Evolutionary conservation across 2,113 vertebrate species (phyloP).

Genomic region (Phycodurus eques): DNA sequence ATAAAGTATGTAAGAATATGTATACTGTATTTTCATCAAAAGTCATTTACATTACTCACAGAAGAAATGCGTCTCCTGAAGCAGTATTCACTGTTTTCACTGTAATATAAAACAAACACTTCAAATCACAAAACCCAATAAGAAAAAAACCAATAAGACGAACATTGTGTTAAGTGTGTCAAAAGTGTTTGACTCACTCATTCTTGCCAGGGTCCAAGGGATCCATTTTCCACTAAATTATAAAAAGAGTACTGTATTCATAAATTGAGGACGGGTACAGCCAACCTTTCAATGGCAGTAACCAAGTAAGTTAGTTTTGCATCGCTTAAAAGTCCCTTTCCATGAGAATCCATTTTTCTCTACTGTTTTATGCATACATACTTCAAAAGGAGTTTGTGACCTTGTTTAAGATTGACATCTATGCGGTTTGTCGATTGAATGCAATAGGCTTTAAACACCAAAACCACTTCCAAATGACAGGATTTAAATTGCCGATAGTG

Average conservation of each 20-base stretch:
- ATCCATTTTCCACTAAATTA: slow-evolving; percentile 56
- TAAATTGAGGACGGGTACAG: no score
- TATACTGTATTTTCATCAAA: background rate
- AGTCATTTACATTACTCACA: slow-evolving; percentile 45
- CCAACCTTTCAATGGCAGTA: background rate
- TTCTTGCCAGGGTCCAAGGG: slow-evolving; percentile 44
- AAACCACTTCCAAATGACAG: no score
- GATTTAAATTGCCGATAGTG: no score
- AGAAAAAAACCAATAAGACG: no score
- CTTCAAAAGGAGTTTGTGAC: no score
- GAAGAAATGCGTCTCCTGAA: slow-evolving; percentile 68
- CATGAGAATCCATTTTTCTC: no score
- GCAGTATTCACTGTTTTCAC: slow-evolving; percentile 36
- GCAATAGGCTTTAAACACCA: no score
- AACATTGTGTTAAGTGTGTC: background rate
- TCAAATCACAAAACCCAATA: background rate
- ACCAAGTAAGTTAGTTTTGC: no score
- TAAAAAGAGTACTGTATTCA: background rate
- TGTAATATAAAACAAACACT: slow-evolving; percentile 29
- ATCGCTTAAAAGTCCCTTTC: no score
- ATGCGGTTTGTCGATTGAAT: no score
- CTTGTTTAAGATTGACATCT: no score
- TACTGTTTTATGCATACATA: no score
- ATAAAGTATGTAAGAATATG: background rate
- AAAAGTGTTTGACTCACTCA: slow-evolving; percentile 47